phyloP scores from a whole-genome alignment of 2,888 invertebrate species.

The Ctenicera cuprea region DNA sequence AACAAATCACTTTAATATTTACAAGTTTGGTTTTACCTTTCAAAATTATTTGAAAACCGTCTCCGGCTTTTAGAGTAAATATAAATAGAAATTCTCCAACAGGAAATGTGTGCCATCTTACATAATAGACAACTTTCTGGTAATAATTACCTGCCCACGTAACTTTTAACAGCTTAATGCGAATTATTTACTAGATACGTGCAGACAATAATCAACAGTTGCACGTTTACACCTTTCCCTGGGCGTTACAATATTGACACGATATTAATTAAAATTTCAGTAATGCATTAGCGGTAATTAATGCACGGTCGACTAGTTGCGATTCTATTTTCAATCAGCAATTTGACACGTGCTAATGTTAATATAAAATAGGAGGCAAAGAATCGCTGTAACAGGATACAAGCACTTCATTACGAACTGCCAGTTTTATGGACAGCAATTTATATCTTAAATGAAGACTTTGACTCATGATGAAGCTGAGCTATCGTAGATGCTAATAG shows the following conservation, averaged over 20 bases:
- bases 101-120: no score
- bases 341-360: conserved; percentile 23
- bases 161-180: no score
- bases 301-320: conserved; percentile 7
- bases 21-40: no score
- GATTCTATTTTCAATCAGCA: conserved; percentile 24
- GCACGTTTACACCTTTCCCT: not conserved
- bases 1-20: no score
- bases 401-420: conserved; percentile 28
- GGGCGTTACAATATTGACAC: conserved; percentile 21
- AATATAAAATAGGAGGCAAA: conserved; percentile 16
- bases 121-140: no score
- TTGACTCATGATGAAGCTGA: conserved; percentile 28
- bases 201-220: no score
- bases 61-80: no score
- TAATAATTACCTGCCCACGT: no score
- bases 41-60: no score
- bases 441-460: conserved; percentile 34
- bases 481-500: conserved; percentile 32
- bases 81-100: no score
- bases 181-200: no score
- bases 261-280: conserved; percentile 18
- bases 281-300: conserved; percentile 18
- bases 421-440: conserved; percentile 29
- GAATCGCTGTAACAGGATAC: conserved; percentile 13